A percentile compares a stretch with the other conserved stretches of the same genome.
phyloP scores from a whole-genome alignment of 2,113 vertebrate species.

The Hippoglossus stenolepis region DNA sequence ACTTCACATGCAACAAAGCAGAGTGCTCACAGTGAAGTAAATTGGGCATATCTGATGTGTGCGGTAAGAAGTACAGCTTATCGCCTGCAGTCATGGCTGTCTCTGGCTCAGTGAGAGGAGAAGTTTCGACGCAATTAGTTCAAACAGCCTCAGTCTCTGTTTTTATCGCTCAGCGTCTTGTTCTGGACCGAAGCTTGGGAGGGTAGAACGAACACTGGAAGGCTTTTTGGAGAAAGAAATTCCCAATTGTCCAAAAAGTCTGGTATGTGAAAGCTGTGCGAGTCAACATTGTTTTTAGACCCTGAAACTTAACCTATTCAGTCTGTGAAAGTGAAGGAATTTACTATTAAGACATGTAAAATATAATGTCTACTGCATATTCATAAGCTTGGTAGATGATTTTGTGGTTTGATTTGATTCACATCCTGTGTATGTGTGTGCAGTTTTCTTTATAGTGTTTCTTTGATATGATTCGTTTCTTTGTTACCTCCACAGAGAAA shows the following conservation, averaged over 20 bases:
- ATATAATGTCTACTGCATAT: too few relatives aligned
- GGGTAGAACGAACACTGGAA: constrained; percentile 28
- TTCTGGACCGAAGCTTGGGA: constrained; percentile 53
- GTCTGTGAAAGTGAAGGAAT: too few relatives aligned
- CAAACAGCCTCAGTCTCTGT: constrained; percentile 56
- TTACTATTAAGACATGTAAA: too few relatives aligned
- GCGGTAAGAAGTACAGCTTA: constrained; percentile 50
- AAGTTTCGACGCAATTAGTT: constrained; percentile 70
- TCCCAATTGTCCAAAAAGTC: not conserved
- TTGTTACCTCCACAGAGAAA: too few relatives aligned
- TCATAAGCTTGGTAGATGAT: too few relatives aligned
- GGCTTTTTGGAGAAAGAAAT: constrained; percentile 51
- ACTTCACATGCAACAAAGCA: constrained; percentile 51
- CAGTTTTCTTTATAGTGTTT: too few relatives aligned
- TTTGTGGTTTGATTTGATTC: too few relatives aligned
- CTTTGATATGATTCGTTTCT: too few relatives aligned
- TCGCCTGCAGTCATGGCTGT: constrained; percentile 57
- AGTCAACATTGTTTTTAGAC: too few relatives aligned
- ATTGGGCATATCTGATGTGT: constrained; percentile 56
- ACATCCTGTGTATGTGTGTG: too few relatives aligned
- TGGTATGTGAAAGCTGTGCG: too few relatives aligned
- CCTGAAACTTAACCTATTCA: too few relatives aligned
- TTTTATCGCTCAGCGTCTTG: constrained; percentile 48
- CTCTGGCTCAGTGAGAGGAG: constrained; percentile 47
- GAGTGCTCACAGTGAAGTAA: constrained; percentile 64